Conservation (phyloP, 2,797 vertebrate genomes). For the Naso thynnoides region DNA sequence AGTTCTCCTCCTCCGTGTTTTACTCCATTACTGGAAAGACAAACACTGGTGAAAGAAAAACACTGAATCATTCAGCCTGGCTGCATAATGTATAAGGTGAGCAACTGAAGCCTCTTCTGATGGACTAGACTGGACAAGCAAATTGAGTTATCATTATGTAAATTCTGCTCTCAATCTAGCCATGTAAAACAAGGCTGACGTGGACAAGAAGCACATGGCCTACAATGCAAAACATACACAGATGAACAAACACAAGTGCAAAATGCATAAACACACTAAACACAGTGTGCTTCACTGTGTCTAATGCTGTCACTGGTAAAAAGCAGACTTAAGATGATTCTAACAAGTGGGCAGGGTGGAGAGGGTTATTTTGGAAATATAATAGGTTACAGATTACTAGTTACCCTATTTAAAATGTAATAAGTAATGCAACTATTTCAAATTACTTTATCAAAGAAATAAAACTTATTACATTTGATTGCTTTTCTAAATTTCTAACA, state of each 20-base stretch:
- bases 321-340: not conserved
- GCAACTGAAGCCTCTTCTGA: slow-evolving; percentile 20
- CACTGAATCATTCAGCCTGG: slow-evolving; percentile 17
- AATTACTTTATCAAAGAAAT: no score
- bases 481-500: no score
- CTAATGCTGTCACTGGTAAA: not conserved
- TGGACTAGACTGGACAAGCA: slow-evolving; percentile 50
- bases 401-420: no score
- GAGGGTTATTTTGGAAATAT: no score
- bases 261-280: slow-evolving; percentile 6
- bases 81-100: slow-evolving; percentile 38
- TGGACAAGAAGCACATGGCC: slow-evolving; percentile 23
- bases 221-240: slow-evolving; percentile 41
- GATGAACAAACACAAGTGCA: not conserved
- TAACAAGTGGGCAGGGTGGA: no score
- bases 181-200: slow-evolving; percentile 20
- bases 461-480: no score
- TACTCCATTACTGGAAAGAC: slow-evolving; percentile 22
- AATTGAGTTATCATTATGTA: slow-evolving; percentile 69
- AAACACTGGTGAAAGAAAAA: slow-evolving; percentile 37
- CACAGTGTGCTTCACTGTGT: not conserved
- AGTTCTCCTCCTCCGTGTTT: not conserved
- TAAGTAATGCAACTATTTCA: no score
- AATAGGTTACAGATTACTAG: no score
- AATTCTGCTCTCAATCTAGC: slow-evolving; percentile 40